Conservation (phyloP, 2,113 vertebrate species). For the Lepus timidus region DNA sequence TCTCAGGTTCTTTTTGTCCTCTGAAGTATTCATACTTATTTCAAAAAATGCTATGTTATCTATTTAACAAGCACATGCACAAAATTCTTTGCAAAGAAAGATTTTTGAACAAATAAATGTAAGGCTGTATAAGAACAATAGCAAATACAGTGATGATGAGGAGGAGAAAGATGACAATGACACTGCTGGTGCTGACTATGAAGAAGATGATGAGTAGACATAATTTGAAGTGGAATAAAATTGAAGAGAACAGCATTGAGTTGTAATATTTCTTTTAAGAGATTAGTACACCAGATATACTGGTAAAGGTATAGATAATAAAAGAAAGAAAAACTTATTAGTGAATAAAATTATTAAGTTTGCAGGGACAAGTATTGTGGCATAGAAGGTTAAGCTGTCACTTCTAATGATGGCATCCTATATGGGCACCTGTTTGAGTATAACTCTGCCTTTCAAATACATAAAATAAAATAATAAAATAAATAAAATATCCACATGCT, state of each 20-base stretch:
- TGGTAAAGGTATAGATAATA: neutral
- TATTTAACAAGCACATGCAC: neutral
- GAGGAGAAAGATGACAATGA: neutral
- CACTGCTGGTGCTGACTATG: neutral
- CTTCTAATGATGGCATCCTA: no score
- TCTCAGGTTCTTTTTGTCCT: neutral
- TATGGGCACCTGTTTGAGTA: no score
- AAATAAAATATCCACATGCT: no score
- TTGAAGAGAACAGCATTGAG: neutral
- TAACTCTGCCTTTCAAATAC: no score
- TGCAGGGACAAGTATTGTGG: no score
- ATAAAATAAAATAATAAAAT: no score
- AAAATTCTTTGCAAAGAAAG: constrained; percentile 19
- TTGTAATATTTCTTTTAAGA: neutral
- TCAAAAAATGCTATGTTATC: neutral
- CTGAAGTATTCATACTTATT: constrained; percentile 24
- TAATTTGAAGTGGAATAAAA: neutral
- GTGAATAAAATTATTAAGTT: neutral
- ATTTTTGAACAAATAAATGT: neutral
- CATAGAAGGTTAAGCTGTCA: no score
- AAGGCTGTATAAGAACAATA: neutral
- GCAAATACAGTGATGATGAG: neutral
- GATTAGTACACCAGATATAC: neutral
- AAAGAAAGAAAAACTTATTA: neutral
- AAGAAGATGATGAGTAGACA: neutral